Base-by-base conservation (phyloP, 2,888 invertebrate genomes). In the Brachyopa scutellaris region DNA sequence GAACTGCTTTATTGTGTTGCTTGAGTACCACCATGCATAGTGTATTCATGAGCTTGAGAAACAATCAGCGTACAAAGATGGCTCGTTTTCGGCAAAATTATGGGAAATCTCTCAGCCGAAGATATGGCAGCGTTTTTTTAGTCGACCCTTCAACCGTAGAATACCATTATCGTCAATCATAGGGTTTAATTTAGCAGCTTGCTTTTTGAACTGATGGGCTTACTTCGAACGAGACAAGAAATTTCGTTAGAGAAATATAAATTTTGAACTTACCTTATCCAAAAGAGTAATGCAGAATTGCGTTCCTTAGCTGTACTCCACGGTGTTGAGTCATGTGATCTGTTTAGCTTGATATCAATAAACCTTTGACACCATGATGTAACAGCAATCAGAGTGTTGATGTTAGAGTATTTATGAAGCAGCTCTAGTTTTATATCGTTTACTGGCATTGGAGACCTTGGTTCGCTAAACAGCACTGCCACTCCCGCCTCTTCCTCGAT, bases 11-110 rank as follows among this genome's bases (percentile, higher is more conserved):
- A 4, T 2, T 4, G n/a, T 1, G 40, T 47, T 0, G 26, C 15
- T 31, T 66, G 74, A 2, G 31, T 55, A 9, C 53, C 57, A 33
- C 59, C 67, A 59, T 51, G 76, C 15, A 57, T 11, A 19, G 49
- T 64, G 13, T 1, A 1, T 11, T 1, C 21, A 49, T 70, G 70
- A 13, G 15, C 33, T 36, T 31, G 26, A 23, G n/a, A 19, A 9
- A 47, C 31, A 13, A 62, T 8, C 11, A 62, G 0, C 7, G 11
- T 5, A 15, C 19, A 23, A 5, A 55, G 55, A 2, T 6, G 13
- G 17, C 49, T 62, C 8, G 38, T 31, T 21, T 64, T 55, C 2
- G 64, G 73, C 8, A 64, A 23, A 9, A 64, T 51, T n/a, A 51
- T 51, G 5, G 64, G 51, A 51, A 51, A 29, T 1, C 64, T 17